Conservation (phyloP, 1,140 invertebrate species). For the Scaptodrosophila lebanonensis region DNA sequence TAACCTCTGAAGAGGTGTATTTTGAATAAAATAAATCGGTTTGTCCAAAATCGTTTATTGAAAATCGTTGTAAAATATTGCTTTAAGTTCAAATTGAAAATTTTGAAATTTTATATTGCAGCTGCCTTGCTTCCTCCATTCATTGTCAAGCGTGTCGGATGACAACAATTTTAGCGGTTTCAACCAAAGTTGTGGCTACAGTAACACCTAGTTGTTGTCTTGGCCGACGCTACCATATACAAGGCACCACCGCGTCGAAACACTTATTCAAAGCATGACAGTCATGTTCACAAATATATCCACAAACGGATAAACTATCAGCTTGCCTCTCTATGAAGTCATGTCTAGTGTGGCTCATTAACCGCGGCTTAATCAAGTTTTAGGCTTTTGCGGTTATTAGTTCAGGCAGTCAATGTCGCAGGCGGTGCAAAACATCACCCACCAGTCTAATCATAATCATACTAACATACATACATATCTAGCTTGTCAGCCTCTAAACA, state of each 20-base stretch:
- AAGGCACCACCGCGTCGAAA: no score
- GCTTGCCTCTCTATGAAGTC: neutral
- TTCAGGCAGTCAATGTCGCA: slow-evolving; percentile 49
- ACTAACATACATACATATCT: slow-evolving; percentile 15
- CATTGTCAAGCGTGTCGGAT: no score
- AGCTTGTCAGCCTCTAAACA: no score
- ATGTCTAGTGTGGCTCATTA: slow-evolving; percentile 50
- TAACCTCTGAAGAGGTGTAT: no score
- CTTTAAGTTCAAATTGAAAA: no score
- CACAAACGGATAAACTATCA: no score
- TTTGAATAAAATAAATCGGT: no score
- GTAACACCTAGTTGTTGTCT: slow-evolving; percentile 5
- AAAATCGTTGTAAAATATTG: no score
- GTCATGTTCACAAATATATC: neutral
- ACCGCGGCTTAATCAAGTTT: slow-evolving; percentile 70
- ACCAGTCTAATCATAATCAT: slow-evolving; percentile 11
- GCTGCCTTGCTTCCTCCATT: no score
- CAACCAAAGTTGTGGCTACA: slow-evolving; percentile 37
- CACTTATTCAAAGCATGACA: no score
- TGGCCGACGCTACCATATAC: slow-evolving; percentile 25
- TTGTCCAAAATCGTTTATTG: no score
- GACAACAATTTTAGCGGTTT: slow-evolving; percentile 23
- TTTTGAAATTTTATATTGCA: no score
- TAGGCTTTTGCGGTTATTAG: slow-evolving; percentile 66
- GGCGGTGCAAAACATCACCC: slow-evolving; percentile 5